A percentile compares a stretch with the other conserved stretches of the same genome.
Evolutionary conservation across 2,113 vertebrate genomes (phyloP).

Genomic region (Podiceps cristatus): DNA sequence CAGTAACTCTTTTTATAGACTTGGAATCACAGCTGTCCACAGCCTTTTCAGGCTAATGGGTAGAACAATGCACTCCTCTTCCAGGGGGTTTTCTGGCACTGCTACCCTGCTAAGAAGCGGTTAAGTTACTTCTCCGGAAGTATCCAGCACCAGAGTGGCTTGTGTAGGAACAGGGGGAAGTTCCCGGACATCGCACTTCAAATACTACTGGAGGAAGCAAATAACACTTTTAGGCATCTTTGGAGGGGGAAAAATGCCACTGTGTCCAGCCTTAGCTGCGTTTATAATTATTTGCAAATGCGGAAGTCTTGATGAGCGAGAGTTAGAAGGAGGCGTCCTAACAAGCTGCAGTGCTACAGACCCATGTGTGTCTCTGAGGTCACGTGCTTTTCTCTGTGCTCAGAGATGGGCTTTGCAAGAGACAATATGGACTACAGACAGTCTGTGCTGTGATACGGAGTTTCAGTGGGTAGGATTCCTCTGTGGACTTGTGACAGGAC

Average conservation of each 20-base stretch:
- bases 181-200: neutral
- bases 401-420: neutral
- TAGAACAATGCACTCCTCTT: neutral
- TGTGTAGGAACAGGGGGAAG: neutral
- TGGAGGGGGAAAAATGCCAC: neutral
- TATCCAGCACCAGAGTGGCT: neutral
- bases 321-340: neutral
- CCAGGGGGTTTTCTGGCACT: neutral
- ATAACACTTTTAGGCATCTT: neutral
- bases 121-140: neutral
- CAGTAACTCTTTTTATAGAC: neutral
- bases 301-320: neutral
- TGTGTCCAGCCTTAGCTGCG: neutral
- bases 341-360: neutral
- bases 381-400: accelerated
- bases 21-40: neutral
- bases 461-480: neutral
- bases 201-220: neutral
- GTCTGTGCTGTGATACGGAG: neutral
- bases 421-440: neutral
- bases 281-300: neutral
- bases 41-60: neutral
- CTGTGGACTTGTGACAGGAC: neutral
- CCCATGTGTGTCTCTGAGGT: neutral
- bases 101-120: neutral